Percentiles rank a stretch among this genome's conserved stretches.
Evolutionary conservation across 2,797 vertebrate species (phyloP).

Genomic region (Phrynocephalus vlangalii): DNA sequence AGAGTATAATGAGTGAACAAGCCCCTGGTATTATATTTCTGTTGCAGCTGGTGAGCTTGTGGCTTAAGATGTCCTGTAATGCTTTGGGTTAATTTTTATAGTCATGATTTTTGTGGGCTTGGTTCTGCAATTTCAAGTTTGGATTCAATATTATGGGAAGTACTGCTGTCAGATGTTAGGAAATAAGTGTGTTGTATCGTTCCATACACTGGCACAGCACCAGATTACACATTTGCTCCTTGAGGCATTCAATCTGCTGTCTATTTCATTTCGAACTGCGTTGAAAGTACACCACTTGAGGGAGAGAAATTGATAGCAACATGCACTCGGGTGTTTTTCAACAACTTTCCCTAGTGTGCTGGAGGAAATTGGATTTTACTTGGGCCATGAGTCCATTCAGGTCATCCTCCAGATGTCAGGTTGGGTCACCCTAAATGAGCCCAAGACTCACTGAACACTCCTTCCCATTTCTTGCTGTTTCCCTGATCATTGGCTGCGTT

Average conservation of each 20-base stretch:
- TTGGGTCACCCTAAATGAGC: background rate
- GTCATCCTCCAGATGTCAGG: slow-evolving; percentile 1
- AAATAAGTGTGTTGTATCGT: slow-evolving; percentile 54
- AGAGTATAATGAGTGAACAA: slow-evolving; percentile 4
- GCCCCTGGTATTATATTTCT: slow-evolving; percentile 47
- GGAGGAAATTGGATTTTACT: slow-evolving; percentile 20
- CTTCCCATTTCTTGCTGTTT: background rate
- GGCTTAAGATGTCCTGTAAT: slow-evolving; percentile 51
- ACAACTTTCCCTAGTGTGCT: slow-evolving; percentile 4
- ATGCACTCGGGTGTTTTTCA: slow-evolving; percentile 11
- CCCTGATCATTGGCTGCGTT: background rate
- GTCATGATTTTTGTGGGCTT: slow-evolving; percentile 46
- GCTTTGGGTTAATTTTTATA: slow-evolving; percentile 52
- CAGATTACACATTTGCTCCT: slow-evolving; percentile 53
- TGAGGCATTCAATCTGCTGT: slow-evolving; percentile 50
- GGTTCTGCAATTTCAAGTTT: slow-evolving; percentile 56
- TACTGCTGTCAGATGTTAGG: slow-evolving; percentile 62
- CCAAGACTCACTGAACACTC: background rate
- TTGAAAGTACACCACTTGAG: slow-evolving; percentile 13
- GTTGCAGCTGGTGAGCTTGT: slow-evolving; percentile 50
- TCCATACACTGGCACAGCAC: slow-evolving; percentile 55
- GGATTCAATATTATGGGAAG: slow-evolving; percentile 49
- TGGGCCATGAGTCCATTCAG: background rate
- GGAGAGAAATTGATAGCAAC: background rate
- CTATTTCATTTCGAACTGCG: slow-evolving; percentile 43